Evolutionary conservation across 2,888 invertebrate genomes (phyloP), one percentile per base, ranked within the genome.

Genomic region (Megastigmus dorsalis): DNA sequence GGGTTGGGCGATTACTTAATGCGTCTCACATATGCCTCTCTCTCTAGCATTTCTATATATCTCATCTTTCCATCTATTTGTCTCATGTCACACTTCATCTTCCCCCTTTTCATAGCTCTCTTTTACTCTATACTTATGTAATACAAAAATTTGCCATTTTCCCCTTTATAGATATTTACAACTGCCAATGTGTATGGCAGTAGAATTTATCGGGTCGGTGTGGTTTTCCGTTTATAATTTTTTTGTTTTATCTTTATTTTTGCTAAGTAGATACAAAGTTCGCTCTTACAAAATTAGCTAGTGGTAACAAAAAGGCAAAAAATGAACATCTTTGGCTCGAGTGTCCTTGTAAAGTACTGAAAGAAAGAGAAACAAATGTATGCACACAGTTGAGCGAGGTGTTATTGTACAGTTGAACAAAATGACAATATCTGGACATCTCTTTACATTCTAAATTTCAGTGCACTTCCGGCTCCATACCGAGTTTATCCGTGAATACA

Each of bases 401-500:
- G 30, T 69, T 74, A 68, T 41, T 66, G 57, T 38, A 65, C 18
- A 74, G 59, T 74, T 63, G 62, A 43, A 50, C 41, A 45, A 55
- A 66, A 63, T 55, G 43, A 65, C 54, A 68, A 68, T 66, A 67
- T 68, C 62, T 77, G 76, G 78, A 79, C 65, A 77, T 77, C 74
- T 65, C 76, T 73, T 74, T 81, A 80, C 82, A 80, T 84, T 84
- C 82, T 84, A 84, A 82, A 82, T 84, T 84, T 84, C 84, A 84
- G 84, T 81, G 84, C 82, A 81, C 80, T 79, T 80, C 83, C 82
- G 81, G 83, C 81, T 81, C 81, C 84, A 80, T 84, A 83, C 81
- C 82, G 83, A 84, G 84, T 82, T 82, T 84, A 82, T 82, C 84
- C 82, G 84, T 84, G 84, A 84, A 84, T 80, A 80, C 81, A 80